Conservation (phyloP, 2,113 vertebrate species). For the Mesitornis unicolor region DNA sequence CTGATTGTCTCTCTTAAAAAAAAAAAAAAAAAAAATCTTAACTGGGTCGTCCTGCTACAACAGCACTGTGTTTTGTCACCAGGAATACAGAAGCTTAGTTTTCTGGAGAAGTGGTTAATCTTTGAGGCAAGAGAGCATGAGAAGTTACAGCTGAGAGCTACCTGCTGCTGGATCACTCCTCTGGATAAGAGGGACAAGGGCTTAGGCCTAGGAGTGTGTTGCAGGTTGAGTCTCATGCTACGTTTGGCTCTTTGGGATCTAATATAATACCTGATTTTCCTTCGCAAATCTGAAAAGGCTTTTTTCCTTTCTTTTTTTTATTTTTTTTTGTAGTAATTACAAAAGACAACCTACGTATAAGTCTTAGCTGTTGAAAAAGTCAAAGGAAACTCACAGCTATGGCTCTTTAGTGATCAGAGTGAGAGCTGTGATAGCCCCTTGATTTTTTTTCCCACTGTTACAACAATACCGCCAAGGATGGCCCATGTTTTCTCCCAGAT, state of each 20-base stretch:
- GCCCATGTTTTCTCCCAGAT: fast-evolving
- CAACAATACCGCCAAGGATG: fast-evolving
- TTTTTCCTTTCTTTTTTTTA: neutral
- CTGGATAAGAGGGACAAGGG: neutral
- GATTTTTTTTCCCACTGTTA: neutral
- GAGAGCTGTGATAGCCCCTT: neutral
- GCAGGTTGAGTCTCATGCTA: neutral
- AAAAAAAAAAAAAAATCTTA: neutral
- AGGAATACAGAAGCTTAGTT: neutral
- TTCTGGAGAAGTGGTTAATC: neutral
- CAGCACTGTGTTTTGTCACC: neutral
- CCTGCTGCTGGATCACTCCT: neutral
- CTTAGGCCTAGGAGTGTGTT: neutral
- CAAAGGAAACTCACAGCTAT: fast-evolving
- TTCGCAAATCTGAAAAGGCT: neutral
- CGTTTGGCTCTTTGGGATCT: neutral
- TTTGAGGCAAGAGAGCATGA: neutral
- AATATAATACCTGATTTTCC: neutral
- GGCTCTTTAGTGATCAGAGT: neutral
- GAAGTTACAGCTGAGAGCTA: neutral
- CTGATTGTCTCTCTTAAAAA: neutral
- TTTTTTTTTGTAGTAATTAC: neutral
- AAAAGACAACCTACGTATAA: neutral
- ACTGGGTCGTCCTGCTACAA: neutral
- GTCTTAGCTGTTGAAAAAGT: neutral